phyloP scores from a whole-genome alignment of 2,113 vertebrate genomes.

The Ctenodactylus gundi region DNA sequence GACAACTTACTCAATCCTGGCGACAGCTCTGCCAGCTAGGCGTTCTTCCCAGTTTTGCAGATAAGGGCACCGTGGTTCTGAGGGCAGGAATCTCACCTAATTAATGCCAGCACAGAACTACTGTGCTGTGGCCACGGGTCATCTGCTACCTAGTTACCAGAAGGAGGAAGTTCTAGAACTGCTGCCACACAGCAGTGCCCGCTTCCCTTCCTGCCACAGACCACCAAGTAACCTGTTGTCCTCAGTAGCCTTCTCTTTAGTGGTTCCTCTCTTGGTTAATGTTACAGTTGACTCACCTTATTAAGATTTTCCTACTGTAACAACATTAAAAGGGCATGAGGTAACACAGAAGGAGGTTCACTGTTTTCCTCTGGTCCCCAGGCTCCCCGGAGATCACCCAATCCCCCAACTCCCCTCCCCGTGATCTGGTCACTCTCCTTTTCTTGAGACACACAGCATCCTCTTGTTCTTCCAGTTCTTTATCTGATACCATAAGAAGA shows the following conservation, averaged over 20 bases:
- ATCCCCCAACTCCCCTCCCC: too few species aligned
- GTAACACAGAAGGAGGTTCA: neutral
- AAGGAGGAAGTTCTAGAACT: neutral
- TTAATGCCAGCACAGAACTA: neutral
- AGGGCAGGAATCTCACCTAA: neutral
- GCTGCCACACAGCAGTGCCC: neutral
- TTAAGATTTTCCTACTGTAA: neutral
- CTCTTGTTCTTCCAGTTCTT: neutral
- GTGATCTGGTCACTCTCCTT: neutral
- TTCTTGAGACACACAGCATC: neutral
- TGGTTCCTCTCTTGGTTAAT: neutral
- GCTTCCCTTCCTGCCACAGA: neutral
- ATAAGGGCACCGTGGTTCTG: neutral
- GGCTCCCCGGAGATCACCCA: too few species aligned
- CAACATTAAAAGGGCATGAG: neutral
- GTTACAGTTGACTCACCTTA: neutral
- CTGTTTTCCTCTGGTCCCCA: neutral
- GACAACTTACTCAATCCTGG: neutral
- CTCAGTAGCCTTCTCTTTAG: neutral
- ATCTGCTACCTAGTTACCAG: neutral
- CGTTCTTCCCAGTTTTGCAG: neutral
- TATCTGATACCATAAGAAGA: neutral
- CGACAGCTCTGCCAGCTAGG: neutral
- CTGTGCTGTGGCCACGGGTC: neutral
- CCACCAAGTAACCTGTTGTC: neutral